Conservation (phyloP, 2,797 vertebrate species). For the Enteromius anoplus region DNA sequence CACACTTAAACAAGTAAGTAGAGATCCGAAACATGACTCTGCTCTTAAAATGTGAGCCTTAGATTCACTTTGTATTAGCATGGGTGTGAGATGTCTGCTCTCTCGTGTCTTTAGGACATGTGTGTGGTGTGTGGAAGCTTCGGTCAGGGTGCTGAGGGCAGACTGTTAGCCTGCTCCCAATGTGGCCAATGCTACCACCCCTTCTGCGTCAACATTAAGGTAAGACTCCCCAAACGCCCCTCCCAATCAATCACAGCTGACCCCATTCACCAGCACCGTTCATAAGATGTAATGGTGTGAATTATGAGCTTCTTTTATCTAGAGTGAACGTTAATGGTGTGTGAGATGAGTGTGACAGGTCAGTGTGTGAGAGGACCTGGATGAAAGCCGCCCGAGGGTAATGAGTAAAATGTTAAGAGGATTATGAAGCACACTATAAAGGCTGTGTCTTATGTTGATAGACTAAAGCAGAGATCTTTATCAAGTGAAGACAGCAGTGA, state of each 20-base stretch:
- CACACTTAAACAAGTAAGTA: slow-evolving; percentile 90
- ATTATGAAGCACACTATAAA: slow-evolving; percentile 45
- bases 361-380: slow-evolving; percentile 40
- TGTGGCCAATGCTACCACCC: slow-evolving; percentile 99
- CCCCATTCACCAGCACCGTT: background rate
- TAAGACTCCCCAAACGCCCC: slow-evolving; percentile 63
- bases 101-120: slow-evolving; percentile 85
- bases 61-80: background rate
- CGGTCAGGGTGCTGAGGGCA: slow-evolving; percentile 91
- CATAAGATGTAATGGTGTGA: slow-evolving; percentile 20
- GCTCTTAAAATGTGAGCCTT: background rate
- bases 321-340: slow-evolving; percentile 38
- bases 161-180: slow-evolving; percentile 92
- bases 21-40: background rate
- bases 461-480: slow-evolving; percentile 42
- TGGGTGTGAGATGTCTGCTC: background rate
- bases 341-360: slow-evolving; percentile 37
- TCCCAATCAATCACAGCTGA: background rate
- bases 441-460: slow-evolving; percentile 30
- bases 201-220: slow-evolving; percentile 97
- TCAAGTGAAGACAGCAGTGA: slow-evolving; percentile 2
- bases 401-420: slow-evolving; percentile 49
- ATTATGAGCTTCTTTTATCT: slow-evolving; percentile 45
- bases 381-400: slow-evolving; percentile 39
- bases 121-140: slow-evolving; percentile 98